Percentiles rank a stretch among this genome's conserved stretches.
These are phyloP conservation scores for Papilio aristodemus DNA, from an alignment of 1,140 invertebrate genomes.

Conservation along the genomic window DNA sequence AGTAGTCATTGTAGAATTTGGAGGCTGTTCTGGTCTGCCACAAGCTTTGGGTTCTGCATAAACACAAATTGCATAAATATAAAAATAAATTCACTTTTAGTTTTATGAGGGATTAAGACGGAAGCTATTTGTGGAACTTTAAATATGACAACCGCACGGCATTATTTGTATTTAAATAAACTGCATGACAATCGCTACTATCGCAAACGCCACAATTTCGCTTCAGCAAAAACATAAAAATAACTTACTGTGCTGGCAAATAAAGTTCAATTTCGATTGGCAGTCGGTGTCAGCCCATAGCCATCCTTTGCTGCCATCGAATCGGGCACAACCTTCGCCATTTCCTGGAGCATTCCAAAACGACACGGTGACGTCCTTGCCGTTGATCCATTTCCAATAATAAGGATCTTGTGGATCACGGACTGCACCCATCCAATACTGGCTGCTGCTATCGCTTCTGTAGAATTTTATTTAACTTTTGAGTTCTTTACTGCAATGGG, in stretches of 20 bases:
- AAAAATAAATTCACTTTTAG: not conserved
- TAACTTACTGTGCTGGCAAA: constrained; percentile 95
- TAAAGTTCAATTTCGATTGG: constrained; percentile 91
- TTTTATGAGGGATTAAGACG: not conserved
- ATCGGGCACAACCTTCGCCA: constrained; percentile 92
- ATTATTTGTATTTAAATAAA: not conserved
- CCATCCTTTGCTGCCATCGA: constrained; percentile 96
- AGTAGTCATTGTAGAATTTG: constrained; percentile 93
- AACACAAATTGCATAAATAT: not conserved
- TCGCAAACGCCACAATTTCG: constrained; percentile 33
- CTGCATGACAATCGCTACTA: not conserved
- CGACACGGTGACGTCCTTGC: constrained; percentile 92
- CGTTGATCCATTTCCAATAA: constrained; percentile 95
- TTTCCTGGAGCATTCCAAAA: constrained; percentile 95
- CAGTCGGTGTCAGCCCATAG: constrained; percentile 97
- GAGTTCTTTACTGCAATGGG: not conserved
- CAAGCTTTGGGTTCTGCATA: constrained; percentile 92
- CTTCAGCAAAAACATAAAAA: constrained; percentile 40
- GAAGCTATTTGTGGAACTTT: not conserved
- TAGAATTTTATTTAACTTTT: constrained; percentile 36
- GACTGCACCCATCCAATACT: constrained; percentile 97
- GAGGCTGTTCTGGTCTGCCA: constrained; percentile 94
- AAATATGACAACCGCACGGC: not conserved
- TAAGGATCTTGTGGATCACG: constrained; percentile 88
- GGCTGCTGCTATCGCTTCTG: constrained; percentile 93